Conservation (phyloP, 2,797 vertebrate genomes). For the Galagoides demidoff region DNA sequence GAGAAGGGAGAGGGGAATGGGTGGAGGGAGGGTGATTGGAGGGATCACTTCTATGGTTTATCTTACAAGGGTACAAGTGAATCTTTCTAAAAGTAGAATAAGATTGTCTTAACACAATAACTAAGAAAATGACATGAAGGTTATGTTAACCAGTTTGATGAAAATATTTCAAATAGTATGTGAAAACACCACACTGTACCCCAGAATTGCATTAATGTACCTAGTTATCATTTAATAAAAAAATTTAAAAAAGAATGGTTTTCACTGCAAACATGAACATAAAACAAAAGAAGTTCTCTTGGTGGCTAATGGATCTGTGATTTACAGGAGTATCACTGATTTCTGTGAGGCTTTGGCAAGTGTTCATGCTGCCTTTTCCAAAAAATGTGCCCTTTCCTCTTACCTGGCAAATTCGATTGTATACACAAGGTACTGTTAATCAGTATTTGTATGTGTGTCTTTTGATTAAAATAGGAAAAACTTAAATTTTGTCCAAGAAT, state of each 20-base stretch:
- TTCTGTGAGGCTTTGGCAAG: constrained; percentile 64
- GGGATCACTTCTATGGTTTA: no score
- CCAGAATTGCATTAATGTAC: no score
- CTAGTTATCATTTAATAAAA: no score
- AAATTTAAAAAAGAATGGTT: neutral
- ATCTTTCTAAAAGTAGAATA: no score
- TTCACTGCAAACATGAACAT: constrained; percentile 38
- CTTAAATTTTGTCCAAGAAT: neutral
- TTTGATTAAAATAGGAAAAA: constrained; percentile 33
- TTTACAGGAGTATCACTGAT: constrained; percentile 63
- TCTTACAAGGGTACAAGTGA: no score
- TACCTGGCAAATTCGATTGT: constrained; percentile 53
- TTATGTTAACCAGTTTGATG: no score
- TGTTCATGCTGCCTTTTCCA: neutral
- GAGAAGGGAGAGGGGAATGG: no score
- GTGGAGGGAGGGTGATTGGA: no score
- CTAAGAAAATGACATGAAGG: no score
- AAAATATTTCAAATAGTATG: no score
- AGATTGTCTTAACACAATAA: no score
- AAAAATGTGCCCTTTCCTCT: constrained; percentile 47
- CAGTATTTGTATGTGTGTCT: neutral
- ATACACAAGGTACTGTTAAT: constrained; percentile 16
- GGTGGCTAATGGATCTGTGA: constrained; percentile 56
- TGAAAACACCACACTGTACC: no score
- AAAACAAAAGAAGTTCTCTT: constrained; percentile 58